A percentile compares a stretch with the other conserved stretches of the same genome.
Evolutionary conservation across 2,888 invertebrate species (phyloP).

Genomic region (Tipula lateralis): DNA sequence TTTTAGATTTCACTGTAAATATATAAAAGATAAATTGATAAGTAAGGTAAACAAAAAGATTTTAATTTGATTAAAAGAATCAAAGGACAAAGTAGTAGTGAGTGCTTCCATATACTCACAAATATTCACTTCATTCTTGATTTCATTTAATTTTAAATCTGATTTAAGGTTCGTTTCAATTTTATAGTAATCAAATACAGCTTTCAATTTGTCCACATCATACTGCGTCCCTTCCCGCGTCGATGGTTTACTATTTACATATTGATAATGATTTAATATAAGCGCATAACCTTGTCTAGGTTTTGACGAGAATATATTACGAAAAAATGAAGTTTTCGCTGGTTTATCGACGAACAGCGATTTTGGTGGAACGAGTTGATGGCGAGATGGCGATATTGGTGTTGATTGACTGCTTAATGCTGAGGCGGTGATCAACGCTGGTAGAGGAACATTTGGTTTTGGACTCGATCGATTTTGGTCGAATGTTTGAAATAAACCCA

Average conservation of each 20-base stretch:
- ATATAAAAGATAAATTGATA: no score
- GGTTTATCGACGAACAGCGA: not conserved
- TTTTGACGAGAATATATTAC: not conserved
- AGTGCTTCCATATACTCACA: conserved; percentile 40
- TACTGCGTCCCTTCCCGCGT: conserved; percentile 39
- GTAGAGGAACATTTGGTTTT: not conserved
- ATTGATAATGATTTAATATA: not conserved
- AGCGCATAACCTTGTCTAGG: not conserved
- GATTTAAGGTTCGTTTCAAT: conserved; percentile 41
- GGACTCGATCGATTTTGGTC: not conserved
- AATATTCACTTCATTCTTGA: conserved; percentile 39
- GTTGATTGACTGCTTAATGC: not conserved
- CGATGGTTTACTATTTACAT: not conserved
- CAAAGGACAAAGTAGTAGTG: not conserved
- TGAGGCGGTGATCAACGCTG: not conserved
- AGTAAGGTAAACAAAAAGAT: no score
- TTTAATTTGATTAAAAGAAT: not conserved
- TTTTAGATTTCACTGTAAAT: conserved; percentile 42
- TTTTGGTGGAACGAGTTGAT: not conserved
- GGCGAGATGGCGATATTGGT: not conserved
- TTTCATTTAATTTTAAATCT: conserved; percentile 41
- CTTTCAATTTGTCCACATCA: conserved; percentile 39
- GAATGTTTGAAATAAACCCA: not conserved
- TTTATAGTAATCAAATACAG: conserved; percentile 41
- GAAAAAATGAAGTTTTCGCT: not conserved